Base-by-base conservation (phyloP, 2,888 invertebrate species). In the Parnassius mnemosyne region DNA sequence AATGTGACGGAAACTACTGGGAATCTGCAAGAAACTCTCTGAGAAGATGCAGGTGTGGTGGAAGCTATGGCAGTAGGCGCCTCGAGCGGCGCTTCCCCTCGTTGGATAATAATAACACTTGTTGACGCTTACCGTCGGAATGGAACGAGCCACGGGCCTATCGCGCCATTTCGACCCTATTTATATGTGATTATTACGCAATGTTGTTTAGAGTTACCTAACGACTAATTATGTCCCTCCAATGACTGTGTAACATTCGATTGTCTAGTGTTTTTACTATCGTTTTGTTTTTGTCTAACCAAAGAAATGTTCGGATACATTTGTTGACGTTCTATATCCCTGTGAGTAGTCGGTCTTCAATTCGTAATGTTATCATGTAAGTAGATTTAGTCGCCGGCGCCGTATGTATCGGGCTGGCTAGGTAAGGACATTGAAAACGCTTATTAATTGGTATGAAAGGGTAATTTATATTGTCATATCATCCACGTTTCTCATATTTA, bases 1-100 rank as follows among this genome's bases (percentile, higher is more conserved):
- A 87, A 97, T 97, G 95, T 97, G 96, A 97, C 96, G 96, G 96
- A 96, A 96, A 95, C 94, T 96, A 93, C 93, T 95, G 89, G 96
- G 96, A 93, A 95, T 96, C 92, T 97, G 95, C 93, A 96, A 95
- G 93, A 96, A 96, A 94, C 94, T 97, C 92, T 94, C 95, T 92
- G 96, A 96, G 92, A 96, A 95, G 92, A 95, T 96, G 92, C 96
- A 96, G 93, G 95, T 95, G 91, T 96, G 96, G 95, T 96, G 96
- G 95, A 95, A 95, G 90, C 94, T 95, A 92, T 95, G 95, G 93
- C 95, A 96, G 84, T 89, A 81, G 78, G 75, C 76, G 71, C 69
- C 60, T 66, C 44, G 44, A 51, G 50, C 50, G 51, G 54, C 44
- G 58, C 54, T 49, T 34, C 34, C 59, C 56, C 20, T 20, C 53